Conservation (phyloP, 2,888 invertebrate genomes). For the Athripsodes cinereus region DNA sequence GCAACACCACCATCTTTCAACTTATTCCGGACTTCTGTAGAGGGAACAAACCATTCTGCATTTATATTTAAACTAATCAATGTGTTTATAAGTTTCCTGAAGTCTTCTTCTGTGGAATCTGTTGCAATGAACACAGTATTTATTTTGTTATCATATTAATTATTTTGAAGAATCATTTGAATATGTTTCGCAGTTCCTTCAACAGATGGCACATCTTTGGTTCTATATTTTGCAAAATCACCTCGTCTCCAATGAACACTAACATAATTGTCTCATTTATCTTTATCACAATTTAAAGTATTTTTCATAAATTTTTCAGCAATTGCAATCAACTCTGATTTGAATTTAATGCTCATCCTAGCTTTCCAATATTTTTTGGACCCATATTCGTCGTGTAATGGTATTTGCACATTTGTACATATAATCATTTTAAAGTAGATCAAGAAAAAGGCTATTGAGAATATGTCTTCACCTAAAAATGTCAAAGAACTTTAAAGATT, state of each 20-base stretch:
- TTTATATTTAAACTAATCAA: constrained; percentile 38
- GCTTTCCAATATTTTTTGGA: constrained; percentile 77
- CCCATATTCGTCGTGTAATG: constrained; percentile 84
- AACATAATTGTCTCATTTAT: constrained; percentile 63
- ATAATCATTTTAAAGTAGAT: constrained; percentile 51
- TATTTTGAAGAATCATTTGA: constrained; percentile 36
- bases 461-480: no score
- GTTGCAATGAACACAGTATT: constrained; percentile 71
- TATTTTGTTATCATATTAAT: constrained; percentile 12
- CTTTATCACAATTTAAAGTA: constrained; percentile 34
- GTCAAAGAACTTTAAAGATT: no score
- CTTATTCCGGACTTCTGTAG: constrained; percentile 41
- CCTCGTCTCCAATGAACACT: constrained; percentile 81
- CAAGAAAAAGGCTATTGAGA: no score
- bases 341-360: constrained; percentile 88
- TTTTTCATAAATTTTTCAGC: constrained; percentile 57
- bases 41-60: constrained; percentile 40
- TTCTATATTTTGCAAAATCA: constrained; percentile 76
- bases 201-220: constrained; percentile 70
- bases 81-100: constrained; percentile 40
- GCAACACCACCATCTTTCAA: constrained; percentile 82
- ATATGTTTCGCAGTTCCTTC: constrained; percentile 72
- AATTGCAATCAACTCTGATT: constrained; percentile 55
- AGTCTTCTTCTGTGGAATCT: constrained; percentile 64
- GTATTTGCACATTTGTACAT: constrained; percentile 78